A percentile compares a stretch with the other conserved stretches of the same genome.
Conservation (phyloP, 2,888 invertebrate genomes). For the Pyrgus malvae region DNA sequence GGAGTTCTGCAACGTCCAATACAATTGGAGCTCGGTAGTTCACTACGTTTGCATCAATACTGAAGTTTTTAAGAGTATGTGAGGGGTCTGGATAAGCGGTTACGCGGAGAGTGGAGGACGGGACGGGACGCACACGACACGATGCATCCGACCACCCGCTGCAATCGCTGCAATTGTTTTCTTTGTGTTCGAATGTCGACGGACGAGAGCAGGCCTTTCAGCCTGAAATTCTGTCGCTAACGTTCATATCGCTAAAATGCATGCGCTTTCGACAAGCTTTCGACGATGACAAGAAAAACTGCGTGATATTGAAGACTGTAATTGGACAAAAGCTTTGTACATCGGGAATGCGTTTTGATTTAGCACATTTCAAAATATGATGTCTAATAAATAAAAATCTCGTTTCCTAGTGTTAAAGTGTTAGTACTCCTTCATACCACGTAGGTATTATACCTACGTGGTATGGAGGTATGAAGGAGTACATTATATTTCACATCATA, state of each 20-base stretch:
- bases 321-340: not conserved
- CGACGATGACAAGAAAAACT: not conserved
- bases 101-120: conserved; percentile 33
- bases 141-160: conserved; percentile 43
- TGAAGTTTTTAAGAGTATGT: conserved; percentile 28
- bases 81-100: conserved; percentile 36
- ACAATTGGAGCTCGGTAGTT: conserved; percentile 41
- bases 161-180: conserved; percentile 47
- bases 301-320: not conserved
- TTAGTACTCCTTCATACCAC: too few species aligned
- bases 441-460: too few species aligned
- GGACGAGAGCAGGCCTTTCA: conserved; percentile 34
- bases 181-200: conserved; percentile 42
- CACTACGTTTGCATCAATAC: conserved; percentile 28
- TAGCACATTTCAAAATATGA: too few species aligned
- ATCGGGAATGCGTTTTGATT: too few species aligned
- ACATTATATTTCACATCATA: too few species aligned
- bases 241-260: conserved; percentile 22
- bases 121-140: conserved; percentile 45
- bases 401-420: too few species aligned
- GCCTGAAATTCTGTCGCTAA: conserved; percentile 34
- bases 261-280: not conserved
- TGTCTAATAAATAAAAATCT: too few species aligned
- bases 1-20: conserved; percentile 49
- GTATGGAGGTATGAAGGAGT: too few species aligned